Evolutionary conservation across 2,888 invertebrate genomes (phyloP).

Genomic region (Eupithecia centaureata): DNA sequence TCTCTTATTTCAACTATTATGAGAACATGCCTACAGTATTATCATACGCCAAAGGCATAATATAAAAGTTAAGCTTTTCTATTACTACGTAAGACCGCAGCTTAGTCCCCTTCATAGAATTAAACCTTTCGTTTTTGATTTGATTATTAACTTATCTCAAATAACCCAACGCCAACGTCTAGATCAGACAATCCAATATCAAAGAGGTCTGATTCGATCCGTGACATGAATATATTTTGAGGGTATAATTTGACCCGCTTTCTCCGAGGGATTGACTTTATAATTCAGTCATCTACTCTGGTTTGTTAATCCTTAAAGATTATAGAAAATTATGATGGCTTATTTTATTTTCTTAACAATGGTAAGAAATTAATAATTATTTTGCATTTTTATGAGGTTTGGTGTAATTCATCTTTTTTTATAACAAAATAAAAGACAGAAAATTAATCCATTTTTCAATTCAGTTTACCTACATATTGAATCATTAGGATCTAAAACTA

Average conservation of each 20-base stretch:
- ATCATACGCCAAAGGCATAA: background rate
- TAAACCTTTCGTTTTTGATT: background rate
- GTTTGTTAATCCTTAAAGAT: background rate
- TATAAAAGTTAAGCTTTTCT: background rate
- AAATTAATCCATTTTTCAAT: no score
- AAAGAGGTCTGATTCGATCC: conserved; percentile 41
- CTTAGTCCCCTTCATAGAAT: background rate
- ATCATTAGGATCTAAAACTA: no score
- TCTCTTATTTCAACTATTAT: background rate
- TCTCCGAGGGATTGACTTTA: conserved; percentile 28
- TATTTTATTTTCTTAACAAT: background rate
- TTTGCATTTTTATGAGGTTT: no score
- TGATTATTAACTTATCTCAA: conserved; percentile 6
- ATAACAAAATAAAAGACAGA: no score
- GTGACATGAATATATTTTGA: conserved; percentile 44
- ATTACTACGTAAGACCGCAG: background rate
- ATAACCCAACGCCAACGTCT: conserved; percentile 1
- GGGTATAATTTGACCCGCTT: conserved; percentile 35
- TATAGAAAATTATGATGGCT: background rate
- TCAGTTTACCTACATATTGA: no score
- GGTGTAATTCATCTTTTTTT: no score
- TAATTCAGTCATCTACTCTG: background rate
- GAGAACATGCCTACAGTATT: background rate
- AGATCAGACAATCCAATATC: conserved; percentile 20
- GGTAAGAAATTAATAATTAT: background rate